Evolutionary conservation across 2,113 vertebrate genomes (phyloP).

Genomic region (Rissa tridactyla): DNA sequence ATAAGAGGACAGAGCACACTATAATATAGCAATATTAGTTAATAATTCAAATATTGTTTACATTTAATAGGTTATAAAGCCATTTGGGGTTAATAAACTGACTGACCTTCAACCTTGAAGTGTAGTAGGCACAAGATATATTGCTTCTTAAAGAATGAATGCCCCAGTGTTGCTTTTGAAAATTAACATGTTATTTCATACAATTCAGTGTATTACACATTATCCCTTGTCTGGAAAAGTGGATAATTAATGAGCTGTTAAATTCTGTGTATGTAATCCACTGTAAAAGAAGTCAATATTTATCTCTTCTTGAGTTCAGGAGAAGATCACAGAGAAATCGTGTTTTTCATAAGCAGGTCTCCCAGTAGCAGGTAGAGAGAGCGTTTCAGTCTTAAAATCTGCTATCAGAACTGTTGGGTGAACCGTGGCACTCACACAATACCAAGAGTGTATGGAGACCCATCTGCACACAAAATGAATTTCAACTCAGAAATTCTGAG

Average conservation of each 20-base stretch:
- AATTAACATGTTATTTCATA: background rate
- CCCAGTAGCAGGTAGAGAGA: background rate
- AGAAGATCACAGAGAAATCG: background rate
- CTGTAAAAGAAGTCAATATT: background rate
- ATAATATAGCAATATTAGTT: background rate
- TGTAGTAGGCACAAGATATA: background rate
- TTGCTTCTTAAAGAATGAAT: background rate
- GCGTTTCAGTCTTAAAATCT: background rate
- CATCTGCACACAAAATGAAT: background rate
- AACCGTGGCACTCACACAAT: background rate
- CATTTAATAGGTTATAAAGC: slow-evolving; percentile 11
- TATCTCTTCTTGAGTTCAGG: background rate
- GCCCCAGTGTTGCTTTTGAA: background rate
- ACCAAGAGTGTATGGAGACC: background rate
- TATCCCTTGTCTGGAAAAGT: background rate
- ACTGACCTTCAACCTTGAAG: background rate
- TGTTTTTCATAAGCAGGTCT: background rate
- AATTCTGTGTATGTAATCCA: background rate
- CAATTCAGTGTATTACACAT: background rate
- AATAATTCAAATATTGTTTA: slow-evolving; percentile 12
- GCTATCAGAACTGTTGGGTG: background rate
- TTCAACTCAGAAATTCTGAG: background rate
- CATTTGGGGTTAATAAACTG: slow-evolving; percentile 20
- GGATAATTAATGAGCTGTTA: background rate
- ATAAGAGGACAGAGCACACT: background rate